Evolutionary conservation across 2,888 invertebrate species (phyloP), one percentile per base, ranked within the genome.

Genomic region (Callyntrura guangdongensis): DNA sequence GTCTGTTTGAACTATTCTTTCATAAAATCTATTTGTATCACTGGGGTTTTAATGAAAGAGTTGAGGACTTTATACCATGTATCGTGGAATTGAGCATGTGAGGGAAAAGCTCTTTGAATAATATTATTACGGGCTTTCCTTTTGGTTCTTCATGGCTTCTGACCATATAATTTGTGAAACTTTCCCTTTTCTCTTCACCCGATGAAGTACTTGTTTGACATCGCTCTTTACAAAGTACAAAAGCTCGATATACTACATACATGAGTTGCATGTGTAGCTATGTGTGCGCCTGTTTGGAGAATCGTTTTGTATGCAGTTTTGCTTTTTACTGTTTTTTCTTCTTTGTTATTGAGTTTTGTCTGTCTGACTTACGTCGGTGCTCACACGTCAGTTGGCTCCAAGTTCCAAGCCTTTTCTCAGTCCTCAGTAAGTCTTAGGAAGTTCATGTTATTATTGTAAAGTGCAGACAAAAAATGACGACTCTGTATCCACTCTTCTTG

Each of bases 311-410:
- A 25, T n/a, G 77, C 49, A 77, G 14, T 77, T 56, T 20, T 74
- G 4, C n/a, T 53, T 53, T 77, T 77, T 53, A 53, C 25, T 77
- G 77, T 77, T 53, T 74, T 12, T 20, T 22, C 61, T 14, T 27
- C 12, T 9, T 11, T 74, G 47, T 47, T 47, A 20, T 74, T 74
- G 25, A 56, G 77, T 25, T 25, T 25, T 77, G 14, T 22, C 67
- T 84, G 49, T 67, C 49, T 67, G 67, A 64, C 83, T 67, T 67
- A 84, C 45, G 59, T 59, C 64, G 14, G 64, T 4, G 83, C 11
- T 67, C 49, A 49, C 83, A 67, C 67, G 67, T 61, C 69, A 67
- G 67, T 47, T 67, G 67, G 69, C 83, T 84, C 67, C 83, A 83
- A 20, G n/a, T n/a, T n/a, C 36, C 2, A 36, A 36, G 36, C 6